Conservation (phyloP, 2,888 invertebrate species). For the Latrodectus elegans region DNA sequence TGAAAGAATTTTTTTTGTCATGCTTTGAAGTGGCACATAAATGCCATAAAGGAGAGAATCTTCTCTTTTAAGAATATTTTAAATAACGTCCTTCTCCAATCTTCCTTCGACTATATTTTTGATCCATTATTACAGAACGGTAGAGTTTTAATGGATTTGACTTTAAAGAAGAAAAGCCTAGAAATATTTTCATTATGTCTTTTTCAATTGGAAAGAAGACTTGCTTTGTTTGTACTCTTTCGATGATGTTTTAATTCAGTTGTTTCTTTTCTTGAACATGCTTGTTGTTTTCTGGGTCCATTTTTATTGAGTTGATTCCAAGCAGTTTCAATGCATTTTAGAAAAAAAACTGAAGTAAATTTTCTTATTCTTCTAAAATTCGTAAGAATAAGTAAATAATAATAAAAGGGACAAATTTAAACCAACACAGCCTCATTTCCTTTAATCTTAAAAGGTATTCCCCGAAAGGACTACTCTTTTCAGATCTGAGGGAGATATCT, state of each 20-base stretch:
- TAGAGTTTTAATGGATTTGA: no score
- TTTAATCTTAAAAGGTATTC: constrained; percentile 29
- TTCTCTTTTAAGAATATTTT: no score
- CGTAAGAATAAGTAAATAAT: not conserved
- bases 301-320: not conserved
- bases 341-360: not conserved
- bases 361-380: not conserved
- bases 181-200: no score
- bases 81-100: no score
- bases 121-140: no score
- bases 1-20: no score
- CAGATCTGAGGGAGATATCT: constrained; percentile 33
- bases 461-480: constrained; percentile 33
- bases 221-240: not conserved
- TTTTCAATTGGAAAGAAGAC: no score
- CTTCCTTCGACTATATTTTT: no score
- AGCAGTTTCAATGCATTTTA: not conserved
- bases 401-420: not conserved
- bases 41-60: no score
- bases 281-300: constrained; percentile 13
- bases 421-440: not conserved
- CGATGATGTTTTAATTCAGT: constrained; percentile 44
- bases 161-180: no score
- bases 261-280: constrained; percentile 15
- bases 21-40: no score